phyloP scores from a whole-genome alignment of 2,797 vertebrate species.

The Heliangelus exortis region DNA sequence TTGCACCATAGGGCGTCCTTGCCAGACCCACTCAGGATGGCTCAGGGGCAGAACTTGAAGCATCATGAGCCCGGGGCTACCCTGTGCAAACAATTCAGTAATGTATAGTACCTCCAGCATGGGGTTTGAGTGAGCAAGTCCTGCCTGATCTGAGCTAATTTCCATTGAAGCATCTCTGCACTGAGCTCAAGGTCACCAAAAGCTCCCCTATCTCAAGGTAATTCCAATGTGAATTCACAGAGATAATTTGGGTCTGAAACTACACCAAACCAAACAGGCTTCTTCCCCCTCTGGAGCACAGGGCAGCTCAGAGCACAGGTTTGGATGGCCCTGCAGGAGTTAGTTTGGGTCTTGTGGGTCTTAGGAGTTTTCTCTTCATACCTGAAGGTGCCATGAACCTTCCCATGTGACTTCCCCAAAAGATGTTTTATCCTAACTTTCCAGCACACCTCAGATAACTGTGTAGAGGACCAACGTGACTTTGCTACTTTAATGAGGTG shows the following conservation, averaged over 20 bases:
- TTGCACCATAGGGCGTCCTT: not conserved
- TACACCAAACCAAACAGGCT: not conserved
- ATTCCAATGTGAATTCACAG: not conserved
- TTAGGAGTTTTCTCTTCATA: not conserved
- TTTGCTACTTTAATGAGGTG: not conserved
- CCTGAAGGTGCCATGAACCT: not conserved
- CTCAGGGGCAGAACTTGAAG: not conserved
- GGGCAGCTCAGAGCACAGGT: not conserved
- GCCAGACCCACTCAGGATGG: not conserved
- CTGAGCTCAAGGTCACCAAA: not conserved
- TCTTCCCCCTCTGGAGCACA: not conserved
- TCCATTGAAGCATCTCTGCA: not conserved
- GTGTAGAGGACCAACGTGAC: not conserved
- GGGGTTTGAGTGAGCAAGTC: not conserved
- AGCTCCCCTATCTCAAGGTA: not conserved
- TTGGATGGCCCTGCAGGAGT: not conserved
- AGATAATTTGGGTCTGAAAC: not conserved
- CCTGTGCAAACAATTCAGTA: not conserved
- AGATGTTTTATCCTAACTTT: not conserved
- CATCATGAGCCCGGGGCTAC: not conserved
- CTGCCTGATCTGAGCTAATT: not conserved
- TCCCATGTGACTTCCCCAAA: not conserved
- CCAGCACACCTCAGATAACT: not conserved
- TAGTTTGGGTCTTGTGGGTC: not conserved
- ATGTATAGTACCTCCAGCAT: fast-evolving